Base-by-base conservation (phyloP, 2,797 vertebrate genomes). In the Trichosurus vulpecula region DNA sequence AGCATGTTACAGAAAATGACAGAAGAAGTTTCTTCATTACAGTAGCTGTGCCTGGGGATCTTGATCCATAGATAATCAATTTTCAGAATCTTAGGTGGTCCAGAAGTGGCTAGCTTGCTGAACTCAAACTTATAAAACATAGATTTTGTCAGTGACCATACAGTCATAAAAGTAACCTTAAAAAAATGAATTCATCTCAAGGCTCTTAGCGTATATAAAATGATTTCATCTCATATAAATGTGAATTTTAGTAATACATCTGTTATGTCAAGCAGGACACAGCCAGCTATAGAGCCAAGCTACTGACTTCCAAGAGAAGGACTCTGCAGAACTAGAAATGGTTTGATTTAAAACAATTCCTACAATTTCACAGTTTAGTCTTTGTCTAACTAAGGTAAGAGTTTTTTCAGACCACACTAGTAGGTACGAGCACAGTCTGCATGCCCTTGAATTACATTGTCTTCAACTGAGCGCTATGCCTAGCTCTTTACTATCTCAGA, bases 321-420 rank as follows among this genome's bases (percentile, higher is more conserved):
- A 54, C 41, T 92, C 11, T 93, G 41, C 56, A 47, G 74, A 27
- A 14, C 14, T 91, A 2, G n/a, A 91, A 35, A 52, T 47, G 54
- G 91, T 74, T 93, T 55, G 52, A 93, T 92, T 66, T 92, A 87
- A 93, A 95, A 81, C 52, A 90, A 47, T 74, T 92, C 52, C 29
- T 66, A 57, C 41, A 90, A 53, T 58, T 54, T 92, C 54, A 51
- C 94, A 91, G 31, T 51, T 93, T 91, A 91, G 10, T 89, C 61
- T 90, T 74, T 81, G 55, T 92, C 94, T 95, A 16, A 91, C 94
- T 95, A 16, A 91, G 95, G 9, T 87, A 51, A 87, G 74, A 87
- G 74, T 51, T 91, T 93, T 81, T 35, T 94, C 91, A 93, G 94
- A 94, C 93, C 61, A 29, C 27, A 27, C 52, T 87, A 53, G 87